A percentile compares a stretch with the other conserved stretches of the same genome.
phyloP scores from a whole-genome alignment of 2,113 vertebrate genomes.

The Tor tambroides region DNA sequence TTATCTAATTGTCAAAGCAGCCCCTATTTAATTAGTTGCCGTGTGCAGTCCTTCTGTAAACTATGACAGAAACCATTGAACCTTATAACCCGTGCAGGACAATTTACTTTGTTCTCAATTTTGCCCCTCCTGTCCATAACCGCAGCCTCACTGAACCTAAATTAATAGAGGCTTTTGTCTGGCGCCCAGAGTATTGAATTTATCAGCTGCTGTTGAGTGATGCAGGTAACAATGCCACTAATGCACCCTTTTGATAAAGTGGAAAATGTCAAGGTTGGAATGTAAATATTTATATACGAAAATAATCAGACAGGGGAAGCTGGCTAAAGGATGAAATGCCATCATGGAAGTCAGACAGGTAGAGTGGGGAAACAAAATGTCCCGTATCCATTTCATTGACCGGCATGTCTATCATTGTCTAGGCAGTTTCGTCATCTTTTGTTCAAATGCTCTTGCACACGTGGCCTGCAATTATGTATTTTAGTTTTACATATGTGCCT shows the following conservation, averaged over 20 bases:
- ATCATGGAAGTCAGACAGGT: slow-evolving; percentile 49
- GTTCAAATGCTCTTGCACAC: slow-evolving; percentile 20
- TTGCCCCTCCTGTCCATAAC: slow-evolving; percentile 50
- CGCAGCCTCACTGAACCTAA: slow-evolving; percentile 54
- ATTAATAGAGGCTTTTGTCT: slow-evolving; percentile 51
- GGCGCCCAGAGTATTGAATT: slow-evolving; percentile 60
- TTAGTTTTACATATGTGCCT: slow-evolving; percentile 52
- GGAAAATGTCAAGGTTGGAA: slow-evolving; percentile 53
- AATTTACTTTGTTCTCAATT: slow-evolving; percentile 48
- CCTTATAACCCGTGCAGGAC: neutral
- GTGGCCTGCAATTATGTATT: slow-evolving; percentile 70
- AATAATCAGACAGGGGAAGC: slow-evolving; percentile 58
- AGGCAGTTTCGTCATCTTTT: slow-evolving; percentile 28
- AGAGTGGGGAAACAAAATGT: slow-evolving; percentile 64
- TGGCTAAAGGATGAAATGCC: slow-evolving; percentile 47
- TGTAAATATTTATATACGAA: slow-evolving; percentile 68
- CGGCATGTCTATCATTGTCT: slow-evolving; percentile 13
- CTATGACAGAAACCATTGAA: slow-evolving; percentile 33
- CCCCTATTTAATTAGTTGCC: slow-evolving; percentile 36
- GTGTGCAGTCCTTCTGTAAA: slow-evolving; percentile 41
- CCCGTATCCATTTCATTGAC: slow-evolving; percentile 41
- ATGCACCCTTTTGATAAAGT: slow-evolving; percentile 71
- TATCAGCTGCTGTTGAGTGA: slow-evolving; percentile 67
- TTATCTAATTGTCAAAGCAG: slow-evolving; percentile 36
- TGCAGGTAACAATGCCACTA: slow-evolving; percentile 63